Conservation (phyloP, 2,888 invertebrate species). For the Mythimna loreyi region DNA sequence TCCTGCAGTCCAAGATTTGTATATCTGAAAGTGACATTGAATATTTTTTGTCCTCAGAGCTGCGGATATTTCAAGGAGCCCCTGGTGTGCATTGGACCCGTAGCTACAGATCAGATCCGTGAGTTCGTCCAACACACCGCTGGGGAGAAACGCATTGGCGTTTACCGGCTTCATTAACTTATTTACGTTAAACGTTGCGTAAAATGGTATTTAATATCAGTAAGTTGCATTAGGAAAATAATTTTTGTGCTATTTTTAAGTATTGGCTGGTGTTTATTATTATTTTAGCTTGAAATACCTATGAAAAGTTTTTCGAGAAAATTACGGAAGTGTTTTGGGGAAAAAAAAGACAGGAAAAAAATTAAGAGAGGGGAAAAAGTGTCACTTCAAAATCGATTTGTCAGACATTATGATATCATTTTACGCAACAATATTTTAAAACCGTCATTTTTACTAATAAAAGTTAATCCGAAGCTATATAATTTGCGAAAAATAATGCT, state of each 20-base stretch:
- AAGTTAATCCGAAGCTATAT: conserved; percentile 47
- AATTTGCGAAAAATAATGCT: conserved; percentile 49
- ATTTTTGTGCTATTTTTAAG: background rate
- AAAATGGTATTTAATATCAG: conserved; percentile 44
- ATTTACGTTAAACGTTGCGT: conserved; percentile 44
- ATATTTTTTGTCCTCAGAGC: conserved; percentile 87
- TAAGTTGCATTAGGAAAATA: background rate
- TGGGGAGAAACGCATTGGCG: conserved; percentile 95
- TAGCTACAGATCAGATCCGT: conserved; percentile 94
- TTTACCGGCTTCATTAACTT: conserved; percentile 89
- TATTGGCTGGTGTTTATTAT: conserved; percentile 33
- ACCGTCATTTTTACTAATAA: conserved; percentile 67
- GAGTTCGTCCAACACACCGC: conserved; percentile 94
- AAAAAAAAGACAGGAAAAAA: conserved; percentile 26
- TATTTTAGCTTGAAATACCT: background rate
- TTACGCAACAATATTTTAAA: conserved; percentile 35
- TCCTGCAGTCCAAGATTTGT: too few relatives aligned
- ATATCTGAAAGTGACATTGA: background rate
- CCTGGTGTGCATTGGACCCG: conserved; percentile 96
- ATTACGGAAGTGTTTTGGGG: background rate
- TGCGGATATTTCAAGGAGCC: conserved; percentile 98
- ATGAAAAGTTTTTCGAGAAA: too few relatives aligned
- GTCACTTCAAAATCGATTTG: background rate
- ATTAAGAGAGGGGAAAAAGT: background rate
- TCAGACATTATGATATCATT: conserved; percentile 25